A percentile compares a stretch with the other conserved stretches of the same genome.
phyloP scores from a whole-genome alignment of 2,797 vertebrate species.

The Amniataba percoides region DNA sequence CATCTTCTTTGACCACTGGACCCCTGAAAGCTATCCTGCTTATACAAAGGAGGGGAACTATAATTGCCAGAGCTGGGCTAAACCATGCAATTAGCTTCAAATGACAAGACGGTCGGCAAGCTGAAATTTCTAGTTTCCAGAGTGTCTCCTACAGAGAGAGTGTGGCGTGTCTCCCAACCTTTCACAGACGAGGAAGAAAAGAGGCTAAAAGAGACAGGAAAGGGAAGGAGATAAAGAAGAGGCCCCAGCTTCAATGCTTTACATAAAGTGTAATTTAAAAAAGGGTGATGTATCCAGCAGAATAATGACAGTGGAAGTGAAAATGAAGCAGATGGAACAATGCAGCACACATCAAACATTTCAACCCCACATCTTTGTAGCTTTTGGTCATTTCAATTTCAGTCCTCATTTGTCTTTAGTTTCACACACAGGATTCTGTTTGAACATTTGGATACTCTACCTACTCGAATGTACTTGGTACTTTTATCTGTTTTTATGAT shows the following conservation, averaged over 20 bases:
- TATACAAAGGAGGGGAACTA: conserved; percentile 65
- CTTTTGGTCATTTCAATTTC: conserved; percentile 24
- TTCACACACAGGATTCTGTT: not conserved
- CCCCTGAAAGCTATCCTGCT: conserved; percentile 73
- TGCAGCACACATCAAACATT: conserved; percentile 32
- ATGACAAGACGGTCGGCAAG: conserved; percentile 76
- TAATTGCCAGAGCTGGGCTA: conserved; percentile 77
- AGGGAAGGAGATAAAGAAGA: conserved; percentile 46
- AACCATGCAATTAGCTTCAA: conserved; percentile 80
- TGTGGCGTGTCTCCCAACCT: conserved; percentile 61
- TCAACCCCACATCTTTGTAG: not conserved
- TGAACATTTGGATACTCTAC: conserved; percentile 6
- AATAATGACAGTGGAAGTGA: conserved; percentile 76
- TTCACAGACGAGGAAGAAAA: conserved; percentile 58
- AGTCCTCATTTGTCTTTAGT: conserved; percentile 9
- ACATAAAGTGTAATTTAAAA: conserved; percentile 89
- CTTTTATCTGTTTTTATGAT: not conserved
- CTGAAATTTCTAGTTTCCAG: conserved; percentile 74
- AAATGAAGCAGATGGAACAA: conserved; percentile 62
- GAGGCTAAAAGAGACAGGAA: conserved; percentile 56
- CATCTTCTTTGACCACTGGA: conserved; percentile 69
- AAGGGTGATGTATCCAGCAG: conserved; percentile 79
- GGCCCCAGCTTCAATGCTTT: conserved; percentile 77
- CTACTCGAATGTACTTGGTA: conserved; percentile 8
- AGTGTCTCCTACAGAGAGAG: conserved; percentile 42